Evolutionary conservation across 2,797 vertebrate species (phyloP).

Genomic region (Cheirogaleus major): DNA sequence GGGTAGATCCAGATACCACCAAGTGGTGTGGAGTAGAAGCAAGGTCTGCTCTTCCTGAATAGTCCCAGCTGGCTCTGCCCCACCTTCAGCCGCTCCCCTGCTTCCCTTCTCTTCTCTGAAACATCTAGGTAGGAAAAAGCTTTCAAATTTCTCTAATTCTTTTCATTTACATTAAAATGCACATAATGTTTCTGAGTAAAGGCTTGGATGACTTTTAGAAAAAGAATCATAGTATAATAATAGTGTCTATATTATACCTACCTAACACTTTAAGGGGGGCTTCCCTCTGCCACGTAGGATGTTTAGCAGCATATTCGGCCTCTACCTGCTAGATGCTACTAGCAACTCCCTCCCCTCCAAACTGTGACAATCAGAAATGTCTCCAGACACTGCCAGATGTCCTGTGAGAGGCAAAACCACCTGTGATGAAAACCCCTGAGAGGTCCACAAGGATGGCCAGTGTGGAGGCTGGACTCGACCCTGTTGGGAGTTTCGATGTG

Average conservation of each 20-base stretch:
- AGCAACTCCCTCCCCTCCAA: not conserved
- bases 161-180: slow-evolving; percentile 36
- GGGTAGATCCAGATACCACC: not conserved
- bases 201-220: not conserved
- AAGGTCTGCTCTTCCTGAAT: not conserved
- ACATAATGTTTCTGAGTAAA: not conserved
- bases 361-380: not conserved
- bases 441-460: not conserved
- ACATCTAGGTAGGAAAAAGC: not conserved
- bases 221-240: not conserved
- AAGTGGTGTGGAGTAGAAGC: not conserved
- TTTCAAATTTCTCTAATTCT: not conserved
- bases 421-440: not conserved
- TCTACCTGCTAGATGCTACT: not conserved
- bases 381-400: not conserved
- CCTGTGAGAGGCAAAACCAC: not conserved
- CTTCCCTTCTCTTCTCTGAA: slow-evolving; percentile 1
- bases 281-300: not conserved
- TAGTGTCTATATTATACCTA: not conserved
- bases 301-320: not conserved
- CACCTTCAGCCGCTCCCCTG: not conserved
- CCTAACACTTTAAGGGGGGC: not conserved
- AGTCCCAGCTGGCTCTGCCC: too few relatives aligned
- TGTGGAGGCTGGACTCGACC: not conserved
- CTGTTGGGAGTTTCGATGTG: not conserved